These are phyloP conservation scores for Scytalopus superciliaris DNA, from an alignment of 2,113 vertebrate species.

Conservation along the genomic window DNA sequence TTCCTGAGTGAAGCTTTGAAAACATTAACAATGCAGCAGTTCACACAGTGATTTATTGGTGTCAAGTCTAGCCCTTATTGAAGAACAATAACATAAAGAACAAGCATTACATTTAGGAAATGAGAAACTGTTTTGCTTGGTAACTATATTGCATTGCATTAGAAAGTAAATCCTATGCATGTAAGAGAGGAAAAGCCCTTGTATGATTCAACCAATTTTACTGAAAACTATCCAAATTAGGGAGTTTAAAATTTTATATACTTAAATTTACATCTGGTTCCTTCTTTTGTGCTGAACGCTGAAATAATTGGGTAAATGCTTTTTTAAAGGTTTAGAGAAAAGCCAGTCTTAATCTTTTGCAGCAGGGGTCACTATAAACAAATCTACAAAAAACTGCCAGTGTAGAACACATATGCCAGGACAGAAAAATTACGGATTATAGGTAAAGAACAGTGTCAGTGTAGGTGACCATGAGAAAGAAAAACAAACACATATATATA, in stretches of 20 bases:
- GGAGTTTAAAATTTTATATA: background rate
- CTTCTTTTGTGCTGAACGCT: background rate
- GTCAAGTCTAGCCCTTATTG: background rate
- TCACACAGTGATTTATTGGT: background rate
- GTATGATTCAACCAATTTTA: background rate
- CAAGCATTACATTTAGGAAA: background rate
- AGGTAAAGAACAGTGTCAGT: background rate
- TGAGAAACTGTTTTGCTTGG: background rate
- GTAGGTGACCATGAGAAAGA: background rate
- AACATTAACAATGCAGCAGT: background rate
- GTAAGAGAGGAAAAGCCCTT: background rate
- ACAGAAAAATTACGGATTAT: background rate
- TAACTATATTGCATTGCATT: background rate
- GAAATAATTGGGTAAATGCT: background rate
- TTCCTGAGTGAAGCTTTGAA: background rate
- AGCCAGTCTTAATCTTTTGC: slow-evolving; percentile 4
- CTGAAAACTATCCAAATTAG: background rate
- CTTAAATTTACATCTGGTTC: background rate
- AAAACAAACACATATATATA: background rate
- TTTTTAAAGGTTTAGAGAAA: slow-evolving; percentile 28
- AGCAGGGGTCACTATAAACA: slow-evolving; percentile 59
- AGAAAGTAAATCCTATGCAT: background rate
- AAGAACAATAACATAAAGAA: background rate
- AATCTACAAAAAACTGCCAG: slow-evolving; percentile 7
- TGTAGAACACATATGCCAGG: background rate